Evolutionary conservation across 2,888 invertebrate genomes (phyloP).

Genomic region (Noctua fimbriata): DNA sequence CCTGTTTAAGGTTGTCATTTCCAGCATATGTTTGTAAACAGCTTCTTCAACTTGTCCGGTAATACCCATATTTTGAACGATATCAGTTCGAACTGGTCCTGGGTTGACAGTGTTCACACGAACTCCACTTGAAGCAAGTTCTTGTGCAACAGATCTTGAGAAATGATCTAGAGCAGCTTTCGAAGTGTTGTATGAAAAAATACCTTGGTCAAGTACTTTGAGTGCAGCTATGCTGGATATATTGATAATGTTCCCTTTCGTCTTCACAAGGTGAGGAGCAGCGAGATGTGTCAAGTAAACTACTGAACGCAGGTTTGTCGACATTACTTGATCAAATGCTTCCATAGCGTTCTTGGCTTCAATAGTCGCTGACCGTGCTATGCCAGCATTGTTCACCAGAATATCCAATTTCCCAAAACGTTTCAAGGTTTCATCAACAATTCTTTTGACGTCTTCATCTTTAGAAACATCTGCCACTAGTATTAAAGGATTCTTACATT

Average conservation of each 20-base stretch:
- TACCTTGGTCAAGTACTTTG: neutral
- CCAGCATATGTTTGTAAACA: neutral
- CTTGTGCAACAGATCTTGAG: conserved; percentile 85
- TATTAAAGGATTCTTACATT: conserved; percentile 26
- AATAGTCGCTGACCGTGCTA: neutral
- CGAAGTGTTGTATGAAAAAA: conserved; percentile 57
- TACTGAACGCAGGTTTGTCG: conserved; percentile 46
- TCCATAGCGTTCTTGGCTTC: conserved; percentile 32
- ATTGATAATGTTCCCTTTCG: conserved; percentile 93
- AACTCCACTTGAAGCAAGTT: conserved; percentile 92
- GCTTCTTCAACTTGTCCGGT: neutral
- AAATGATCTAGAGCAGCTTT: conserved; percentile 68
- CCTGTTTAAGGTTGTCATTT: conserved; percentile 16
- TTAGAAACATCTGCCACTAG: conserved; percentile 21
- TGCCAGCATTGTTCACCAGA: conserved; percentile 21
- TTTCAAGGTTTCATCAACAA: conserved; percentile 16
- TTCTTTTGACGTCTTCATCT: conserved; percentile 23
- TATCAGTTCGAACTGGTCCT: conserved; percentile 53
- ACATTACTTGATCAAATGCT: conserved; percentile 38
- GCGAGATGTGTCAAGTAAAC: conserved; percentile 58
- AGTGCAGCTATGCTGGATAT: conserved; percentile 70
- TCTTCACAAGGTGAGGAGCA: conserved; percentile 61
- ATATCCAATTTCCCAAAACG: conserved; percentile 20
- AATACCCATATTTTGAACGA: conserved; percentile 20
- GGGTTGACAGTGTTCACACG: conserved; percentile 87